phyloP scores from a whole-genome alignment of 2,888 invertebrate genomes.

The Lithophane semibrunnea region DNA sequence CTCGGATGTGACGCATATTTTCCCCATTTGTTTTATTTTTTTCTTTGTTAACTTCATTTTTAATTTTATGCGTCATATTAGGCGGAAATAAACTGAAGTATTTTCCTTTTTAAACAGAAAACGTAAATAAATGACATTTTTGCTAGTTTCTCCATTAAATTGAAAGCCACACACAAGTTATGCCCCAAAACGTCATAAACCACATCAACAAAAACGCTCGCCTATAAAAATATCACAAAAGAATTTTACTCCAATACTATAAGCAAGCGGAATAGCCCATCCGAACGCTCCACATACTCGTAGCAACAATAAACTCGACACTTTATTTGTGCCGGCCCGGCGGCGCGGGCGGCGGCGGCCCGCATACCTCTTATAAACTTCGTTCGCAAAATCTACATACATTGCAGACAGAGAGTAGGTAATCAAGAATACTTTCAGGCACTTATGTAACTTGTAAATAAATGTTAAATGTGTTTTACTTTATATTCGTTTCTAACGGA shows the following conservation, averaged over 20 bases:
- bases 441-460: slow-evolving; percentile 50
- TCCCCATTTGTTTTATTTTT: not conserved
- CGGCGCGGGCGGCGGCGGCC: slow-evolving; percentile 25
- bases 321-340: slow-evolving; percentile 56
- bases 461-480: slow-evolving; percentile 51
- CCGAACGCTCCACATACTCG: slow-evolving; percentile 39
- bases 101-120: not conserved
- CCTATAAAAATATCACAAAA: slow-evolving; percentile 43
- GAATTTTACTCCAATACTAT: slow-evolving; percentile 18
- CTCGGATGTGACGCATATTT: not conserved
- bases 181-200: slow-evolving; percentile 16
- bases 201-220: slow-evolving; percentile 29
- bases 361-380: slow-evolving; percentile 63
- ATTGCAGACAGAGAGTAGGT: slow-evolving; percentile 41
- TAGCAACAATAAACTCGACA: slow-evolving; percentile 63
- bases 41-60: not conserved
- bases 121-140: too few species aligned
- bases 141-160: not conserved
- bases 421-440: slow-evolving; percentile 61
- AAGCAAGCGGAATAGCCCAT: slow-evolving; percentile 43
- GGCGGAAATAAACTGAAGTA: too few species aligned
- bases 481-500: slow-evolving; percentile 33
- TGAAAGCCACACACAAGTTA: slow-evolving; percentile 1
- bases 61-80: not conserved
- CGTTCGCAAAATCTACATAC: slow-evolving; percentile 49